Conservation (phyloP, 2,113 vertebrate genomes). For the Eurystomus gularis region DNA sequence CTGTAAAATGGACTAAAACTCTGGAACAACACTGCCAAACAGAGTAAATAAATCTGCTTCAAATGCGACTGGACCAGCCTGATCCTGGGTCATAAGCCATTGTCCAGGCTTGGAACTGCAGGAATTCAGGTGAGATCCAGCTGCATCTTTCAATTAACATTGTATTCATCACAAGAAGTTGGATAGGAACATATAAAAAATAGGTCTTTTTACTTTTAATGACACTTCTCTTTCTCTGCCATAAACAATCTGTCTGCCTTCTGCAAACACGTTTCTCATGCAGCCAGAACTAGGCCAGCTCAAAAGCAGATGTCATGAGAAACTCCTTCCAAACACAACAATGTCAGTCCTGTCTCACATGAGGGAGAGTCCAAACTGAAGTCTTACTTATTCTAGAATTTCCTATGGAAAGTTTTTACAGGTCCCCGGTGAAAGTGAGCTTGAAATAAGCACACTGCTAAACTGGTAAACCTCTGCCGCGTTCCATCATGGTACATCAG, state of each 20-base stretch:
- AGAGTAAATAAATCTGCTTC: background rate
- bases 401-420: conserved; percentile 16
- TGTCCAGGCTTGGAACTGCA: background rate
- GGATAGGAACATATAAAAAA: background rate
- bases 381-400: background rate
- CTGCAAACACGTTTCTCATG: background rate
- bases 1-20: background rate
- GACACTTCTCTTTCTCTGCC: background rate
- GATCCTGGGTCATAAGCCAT: background rate
- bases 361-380: background rate
- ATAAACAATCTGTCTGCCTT: background rate
- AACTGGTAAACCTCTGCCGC: background rate
- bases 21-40: background rate
- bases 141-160: background rate
- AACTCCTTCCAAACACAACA: background rate
- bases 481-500: background rate
- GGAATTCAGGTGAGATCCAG: background rate
- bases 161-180: rapidly evolving
- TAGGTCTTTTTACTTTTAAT: background rate
- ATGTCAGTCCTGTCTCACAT: background rate
- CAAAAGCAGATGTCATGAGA: background rate
- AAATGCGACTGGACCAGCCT: background rate
- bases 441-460: background rate
- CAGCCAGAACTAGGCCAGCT: background rate
- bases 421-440: background rate